Evolutionary conservation across 2,797 vertebrate genomes (phyloP), one percentile per base, ranked within the genome.

Genomic region (Coracias cyanogaster): DNA sequence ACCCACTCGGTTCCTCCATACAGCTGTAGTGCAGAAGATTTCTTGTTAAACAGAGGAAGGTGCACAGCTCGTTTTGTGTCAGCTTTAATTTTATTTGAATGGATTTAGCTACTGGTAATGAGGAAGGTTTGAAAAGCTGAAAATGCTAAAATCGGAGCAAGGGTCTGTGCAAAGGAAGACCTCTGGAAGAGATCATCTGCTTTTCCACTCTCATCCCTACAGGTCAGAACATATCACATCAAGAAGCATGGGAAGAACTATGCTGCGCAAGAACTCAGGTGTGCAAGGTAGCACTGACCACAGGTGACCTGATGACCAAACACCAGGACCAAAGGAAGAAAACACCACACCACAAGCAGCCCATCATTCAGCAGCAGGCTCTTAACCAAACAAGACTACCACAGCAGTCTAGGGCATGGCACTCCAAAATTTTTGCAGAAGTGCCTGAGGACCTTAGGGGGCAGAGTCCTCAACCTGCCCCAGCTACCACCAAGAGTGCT

Each of bases 181-280:
- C 19, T 73, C 31, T 33, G n/a, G 37, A 80, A 86, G 15, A 31
- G 55, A 61, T 6, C 2, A 0, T 1, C 0, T 24, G 15, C 46
- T 81, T 67, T 81, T 61, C 43, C 10, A 72, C n/a, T 19, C 49
- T 86, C 41, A 64, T 28, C 3, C 31, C 24, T 29, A 64, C 18
- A 57, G 31, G 46, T 33, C 5, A 7, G 51, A n/a, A 72, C 33
- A 88, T 4, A 4, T 15, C 31, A 29, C 35, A 71, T 20, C 21
- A 74, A 57, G 25, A 66, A 81, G 6, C 0, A 3, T 25, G n/a
- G 33, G 26, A 88, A 77, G 12, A 67, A 82, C 45, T 31, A 81
- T 0, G 2, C 0, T 24, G 51, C 57, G 41, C 39, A 73, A 70
- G 57, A 67, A 72, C 39, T 39, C 33, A 49, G 43, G 61, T 1